Conservation (phyloP, 2,797 vertebrate genomes). For the Myripristis murdjan region DNA sequence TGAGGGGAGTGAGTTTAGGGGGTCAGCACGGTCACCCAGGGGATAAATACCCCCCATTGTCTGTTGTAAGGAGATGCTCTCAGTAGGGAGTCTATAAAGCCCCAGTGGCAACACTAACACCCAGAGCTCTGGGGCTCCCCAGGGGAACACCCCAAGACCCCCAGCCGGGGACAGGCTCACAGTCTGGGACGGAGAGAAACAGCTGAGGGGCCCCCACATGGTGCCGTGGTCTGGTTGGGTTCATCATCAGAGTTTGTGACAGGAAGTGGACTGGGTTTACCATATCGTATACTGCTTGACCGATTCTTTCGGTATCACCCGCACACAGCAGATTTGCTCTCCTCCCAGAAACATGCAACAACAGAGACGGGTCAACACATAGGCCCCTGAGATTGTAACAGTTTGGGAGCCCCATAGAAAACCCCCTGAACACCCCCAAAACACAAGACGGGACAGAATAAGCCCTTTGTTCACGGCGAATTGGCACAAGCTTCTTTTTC, state of each 20-base stretch:
- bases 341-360: conserved; percentile 55
- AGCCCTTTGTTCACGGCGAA: conserved; percentile 82
- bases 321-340: not conserved
- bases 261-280: conserved; percentile 3
- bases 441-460: conserved; percentile 82
- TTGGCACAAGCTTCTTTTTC: conserved; percentile 68
- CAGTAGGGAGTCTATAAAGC: conserved; percentile 94
- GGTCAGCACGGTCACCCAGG: conserved; percentile 93
- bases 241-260: conserved; percentile 37
- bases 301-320: not conserved
- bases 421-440: conserved; percentile 53
- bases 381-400: conserved; percentile 73
- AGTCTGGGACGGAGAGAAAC: conserved; percentile 50
- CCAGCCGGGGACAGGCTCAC: conserved; percentile 47
- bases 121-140: conserved; percentile 87
- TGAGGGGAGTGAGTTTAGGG: conserved; percentile 94
- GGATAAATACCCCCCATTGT: conserved; percentile 97
- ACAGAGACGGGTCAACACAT: conserved; percentile 76
- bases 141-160: conserved; percentile 78
- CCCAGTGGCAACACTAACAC: conserved; percentile 89
- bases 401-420: conserved; percentile 57
- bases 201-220: conserved; percentile 56
- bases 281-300: not conserved
- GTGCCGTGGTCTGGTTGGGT: conserved; percentile 29
- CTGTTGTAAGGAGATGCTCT: conserved; percentile 93